phyloP scores from a whole-genome alignment of 2,113 vertebrate genomes.

The Eulemur rufifrons region DNA sequence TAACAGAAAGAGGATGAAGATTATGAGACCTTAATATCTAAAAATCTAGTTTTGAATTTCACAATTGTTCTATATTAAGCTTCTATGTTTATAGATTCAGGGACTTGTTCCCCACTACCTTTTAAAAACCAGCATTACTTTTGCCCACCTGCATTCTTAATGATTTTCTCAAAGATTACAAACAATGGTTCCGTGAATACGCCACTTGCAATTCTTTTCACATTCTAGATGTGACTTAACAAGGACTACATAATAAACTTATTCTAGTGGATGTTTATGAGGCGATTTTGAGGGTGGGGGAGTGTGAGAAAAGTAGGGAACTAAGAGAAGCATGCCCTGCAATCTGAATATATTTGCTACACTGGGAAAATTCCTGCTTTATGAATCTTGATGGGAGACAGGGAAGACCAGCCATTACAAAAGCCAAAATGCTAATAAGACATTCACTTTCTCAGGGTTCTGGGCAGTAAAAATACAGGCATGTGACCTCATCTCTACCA shows the following conservation, averaged over 20 bases:
- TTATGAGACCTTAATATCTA: neutral
- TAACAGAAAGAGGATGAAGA: neutral
- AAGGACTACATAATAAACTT: neutral
- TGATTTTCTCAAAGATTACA: neutral
- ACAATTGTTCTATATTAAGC: neutral
- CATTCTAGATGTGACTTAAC: neutral
- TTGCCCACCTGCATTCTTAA: neutral
- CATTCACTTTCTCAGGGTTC: neutral
- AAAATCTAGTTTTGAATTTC: constrained; percentile 21
- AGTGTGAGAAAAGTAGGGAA: neutral
- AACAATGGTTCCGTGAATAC: neutral
- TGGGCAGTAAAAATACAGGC: neutral
- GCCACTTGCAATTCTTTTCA: neutral
- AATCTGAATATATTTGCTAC: neutral
- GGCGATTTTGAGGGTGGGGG: rapidly evolving
- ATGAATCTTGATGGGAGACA: neutral
- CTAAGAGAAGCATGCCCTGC: neutral
- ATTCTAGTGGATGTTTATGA: neutral
- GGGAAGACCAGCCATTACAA: neutral
- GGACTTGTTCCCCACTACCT: neutral
- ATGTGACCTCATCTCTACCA: neutral
- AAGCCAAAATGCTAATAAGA: neutral
- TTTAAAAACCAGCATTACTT: constrained; percentile 27
- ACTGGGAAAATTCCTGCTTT: neutral
- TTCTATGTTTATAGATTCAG: neutral